Evolutionary conservation across 2,888 invertebrate genomes (phyloP), one percentile per base, ranked within the genome.

Genomic region (Euclidia mi): DNA sequence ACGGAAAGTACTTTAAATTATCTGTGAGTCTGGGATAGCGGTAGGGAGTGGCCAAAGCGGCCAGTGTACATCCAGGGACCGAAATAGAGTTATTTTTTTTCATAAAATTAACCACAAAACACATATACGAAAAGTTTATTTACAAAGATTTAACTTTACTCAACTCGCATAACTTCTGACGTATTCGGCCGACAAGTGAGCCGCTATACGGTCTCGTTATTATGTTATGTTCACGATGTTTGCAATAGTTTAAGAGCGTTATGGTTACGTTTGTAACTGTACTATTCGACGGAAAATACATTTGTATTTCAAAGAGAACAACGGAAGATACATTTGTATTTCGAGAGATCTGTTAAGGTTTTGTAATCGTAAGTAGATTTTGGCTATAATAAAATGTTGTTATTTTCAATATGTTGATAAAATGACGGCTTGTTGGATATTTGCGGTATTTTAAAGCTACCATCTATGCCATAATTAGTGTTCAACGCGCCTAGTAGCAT

Each of bases 1-100:
- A 78, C 57, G 67, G 55, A 69, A 74, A 71, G 53, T 63, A 72
- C 52, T 70, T 74, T 67, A 65, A 71, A 68, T n/a, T 67, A 56
- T 55, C 66, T 42, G 41, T 20, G 37, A 56, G 38, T 31, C 60
- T 65, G 44, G 49, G 45, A 55, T 44, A 55, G 45, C 20, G 40
- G 46, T 47, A 32, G 35, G 29, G 9, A 25, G 32, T 56, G 38
- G 38, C 35, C 46, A 51, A 51, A 53, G 56, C 15, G 38, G 41
- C 11, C 28, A 0, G 18, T 31, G 53, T 48, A 50, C 35, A 37
- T 38, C 46, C 44, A 28, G 50, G 31, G 56, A 29, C 38, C 28
- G 20, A 49, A 57, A 35, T 40, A 40, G 17, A 48, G 12, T 43
- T 46, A 41, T 32, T 29, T n/a, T n/a, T n/a, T 49, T 56, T 49